phyloP scores from a whole-genome alignment of 1,140 invertebrate genomes.

The Apocrypta bakeri region DNA sequence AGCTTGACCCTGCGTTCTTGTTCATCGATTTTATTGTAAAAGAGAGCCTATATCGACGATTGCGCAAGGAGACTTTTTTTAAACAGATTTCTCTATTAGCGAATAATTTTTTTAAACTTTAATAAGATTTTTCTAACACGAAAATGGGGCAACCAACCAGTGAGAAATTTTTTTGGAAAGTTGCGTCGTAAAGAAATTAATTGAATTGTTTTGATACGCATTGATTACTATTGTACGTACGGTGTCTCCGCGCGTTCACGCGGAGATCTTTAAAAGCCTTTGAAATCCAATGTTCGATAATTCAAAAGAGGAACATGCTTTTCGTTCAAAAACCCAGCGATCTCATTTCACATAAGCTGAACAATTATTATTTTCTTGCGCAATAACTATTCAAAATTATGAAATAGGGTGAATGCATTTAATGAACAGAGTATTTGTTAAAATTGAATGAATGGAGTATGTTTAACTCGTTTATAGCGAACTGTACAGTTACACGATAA shows the following conservation, averaged over 20 bases:
- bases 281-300: neutral
- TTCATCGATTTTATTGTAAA: neutral
- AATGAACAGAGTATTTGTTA: neutral
- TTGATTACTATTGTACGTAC: neutral
- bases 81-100: neutral
- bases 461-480: neutral
- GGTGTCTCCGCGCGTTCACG: neutral
- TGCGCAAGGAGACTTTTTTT: neutral
- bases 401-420: neutral
- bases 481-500: conserved; percentile 38
- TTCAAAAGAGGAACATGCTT: neutral
- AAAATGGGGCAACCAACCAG: neutral
- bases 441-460: neutral
- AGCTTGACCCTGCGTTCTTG: neutral
- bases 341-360: neutral
- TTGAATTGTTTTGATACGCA: neutral
- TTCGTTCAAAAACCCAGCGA: neutral
- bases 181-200: neutral
- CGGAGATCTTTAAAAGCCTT: neutral
- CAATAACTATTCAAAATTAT: neutral
- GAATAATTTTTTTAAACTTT: neutral
- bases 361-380: neutral
- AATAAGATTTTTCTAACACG: neutral
- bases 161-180: neutral
- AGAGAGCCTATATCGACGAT: neutral